A percentile compares a stretch with the other conserved stretches of the same genome.
Conservation (phyloP, 2,888 invertebrate species). For the Synanthedon vespiformis region DNA sequence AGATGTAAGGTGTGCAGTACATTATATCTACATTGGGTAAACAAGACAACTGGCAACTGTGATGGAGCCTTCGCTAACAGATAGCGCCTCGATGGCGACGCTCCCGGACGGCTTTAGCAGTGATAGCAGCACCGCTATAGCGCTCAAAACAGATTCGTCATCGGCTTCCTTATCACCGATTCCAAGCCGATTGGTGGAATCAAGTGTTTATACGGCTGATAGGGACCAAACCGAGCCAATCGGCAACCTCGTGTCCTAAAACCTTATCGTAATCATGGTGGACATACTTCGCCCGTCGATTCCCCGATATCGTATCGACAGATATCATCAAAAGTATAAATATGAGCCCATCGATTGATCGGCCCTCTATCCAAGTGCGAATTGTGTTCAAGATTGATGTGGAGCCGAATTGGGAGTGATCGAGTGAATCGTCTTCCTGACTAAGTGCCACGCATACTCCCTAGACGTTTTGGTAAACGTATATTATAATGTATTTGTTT, state of each 20-base stretch:
- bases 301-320: slow-evolving; percentile 62
- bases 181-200: slow-evolving; percentile 55
- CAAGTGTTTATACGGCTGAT: slow-evolving; percentile 63
- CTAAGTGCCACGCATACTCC: slow-evolving; percentile 8
- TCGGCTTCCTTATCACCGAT: slow-evolving; percentile 40
- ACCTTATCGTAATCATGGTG: slow-evolving; percentile 67
- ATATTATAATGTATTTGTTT: not conserved
- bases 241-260: slow-evolving; percentile 49
- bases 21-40: slow-evolving; percentile 41
- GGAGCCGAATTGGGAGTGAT: slow-evolving; percentile 3
- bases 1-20: slow-evolving; percentile 24
- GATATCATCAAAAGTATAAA: slow-evolving; percentile 69
- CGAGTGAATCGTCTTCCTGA: slow-evolving; percentile 5
- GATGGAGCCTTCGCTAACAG: slow-evolving; percentile 39
- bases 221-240: slow-evolving; percentile 54
- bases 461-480: slow-evolving; percentile 7
- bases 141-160: slow-evolving; percentile 2
- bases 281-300: slow-evolving; percentile 56
- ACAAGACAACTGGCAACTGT: slow-evolving; percentile 38
- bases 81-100: slow-evolving; percentile 37
- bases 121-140: slow-evolving; percentile 15
- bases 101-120: slow-evolving; percentile 28
- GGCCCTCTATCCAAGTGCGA: slow-evolving; percentile 62
- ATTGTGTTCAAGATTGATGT: slow-evolving; percentile 51
- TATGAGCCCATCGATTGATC: slow-evolving; percentile 69